A percentile compares a stretch with the other conserved stretches of the same genome.
phyloP scores from a whole-genome alignment of 2,888 invertebrate genomes.

The Atherix ibis region DNA sequence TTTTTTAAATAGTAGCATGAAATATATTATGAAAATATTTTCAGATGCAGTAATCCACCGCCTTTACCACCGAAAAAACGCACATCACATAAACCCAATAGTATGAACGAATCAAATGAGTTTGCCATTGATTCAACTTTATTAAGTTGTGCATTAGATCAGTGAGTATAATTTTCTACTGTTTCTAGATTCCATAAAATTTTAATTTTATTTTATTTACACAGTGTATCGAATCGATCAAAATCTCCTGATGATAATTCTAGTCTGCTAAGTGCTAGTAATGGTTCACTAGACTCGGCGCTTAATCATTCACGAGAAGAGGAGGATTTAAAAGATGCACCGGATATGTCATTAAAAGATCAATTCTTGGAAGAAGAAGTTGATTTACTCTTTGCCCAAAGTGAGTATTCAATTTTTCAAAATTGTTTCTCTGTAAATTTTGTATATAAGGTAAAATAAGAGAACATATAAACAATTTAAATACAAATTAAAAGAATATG shows the following conservation, averaged over 20 bases:
- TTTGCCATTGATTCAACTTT: constrained; percentile 37
- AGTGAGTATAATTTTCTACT: constrained; percentile 22
- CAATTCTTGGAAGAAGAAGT: constrained; percentile 22
- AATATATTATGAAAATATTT: not conserved
- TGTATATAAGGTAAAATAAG: not conserved
- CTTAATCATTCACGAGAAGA: constrained; percentile 76
- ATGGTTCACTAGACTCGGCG: constrained; percentile 75
- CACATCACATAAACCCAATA: constrained; percentile 34
- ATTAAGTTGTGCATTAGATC: constrained; percentile 47
- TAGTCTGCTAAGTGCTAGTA: constrained; percentile 49
- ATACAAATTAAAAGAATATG: not conserved
- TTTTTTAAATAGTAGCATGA: not conserved
- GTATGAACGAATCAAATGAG: constrained; percentile 23
- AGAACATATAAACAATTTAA: not conserved
- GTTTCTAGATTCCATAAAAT: not conserved
- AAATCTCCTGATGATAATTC: constrained; percentile 56
- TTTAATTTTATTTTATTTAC: constrained; percentile 5
- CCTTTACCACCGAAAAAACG: constrained; percentile 63
- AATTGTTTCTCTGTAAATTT: not conserved
- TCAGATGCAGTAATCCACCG: constrained; percentile 44
- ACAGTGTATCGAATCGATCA: constrained; percentile 52
- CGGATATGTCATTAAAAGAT: constrained; percentile 33
- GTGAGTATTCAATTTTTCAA: constrained; percentile 19
- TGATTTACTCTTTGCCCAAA: constrained; percentile 22
- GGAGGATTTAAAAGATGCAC: constrained; percentile 46